Evolutionary conservation across 1,140 invertebrate species (phyloP).

Genomic region (Philotrypesis tridentata): DNA sequence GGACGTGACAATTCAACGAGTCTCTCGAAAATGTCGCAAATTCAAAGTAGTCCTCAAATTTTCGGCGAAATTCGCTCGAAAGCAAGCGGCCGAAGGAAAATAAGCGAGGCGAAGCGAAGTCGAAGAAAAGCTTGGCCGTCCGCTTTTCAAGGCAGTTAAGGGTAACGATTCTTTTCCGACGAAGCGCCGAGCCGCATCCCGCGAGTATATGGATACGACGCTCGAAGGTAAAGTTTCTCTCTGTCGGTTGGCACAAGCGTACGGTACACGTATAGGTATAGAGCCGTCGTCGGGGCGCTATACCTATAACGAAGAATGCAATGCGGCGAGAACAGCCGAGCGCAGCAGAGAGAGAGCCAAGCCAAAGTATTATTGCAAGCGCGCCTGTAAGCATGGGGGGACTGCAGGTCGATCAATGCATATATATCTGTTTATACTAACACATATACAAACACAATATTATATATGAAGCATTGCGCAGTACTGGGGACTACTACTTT

Average conservation of each 20-base stretch:
- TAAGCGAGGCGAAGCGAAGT: not conserved
- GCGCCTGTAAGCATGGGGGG: slow-evolving; percentile 68
- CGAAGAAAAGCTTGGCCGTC: not conserved
- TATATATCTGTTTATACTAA: not conserved
- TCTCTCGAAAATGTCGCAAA: not conserved
- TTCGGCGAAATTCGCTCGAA: too few species aligned
- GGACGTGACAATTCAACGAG: too few species aligned
- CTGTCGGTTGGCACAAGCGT: not conserved
- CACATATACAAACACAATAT: not conserved
- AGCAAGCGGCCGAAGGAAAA: too few species aligned
- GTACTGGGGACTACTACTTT: slow-evolving; percentile 56
- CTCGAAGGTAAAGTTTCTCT: slow-evolving; percentile 20
- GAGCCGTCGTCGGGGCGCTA: too few species aligned
- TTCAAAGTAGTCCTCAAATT: not conserved
- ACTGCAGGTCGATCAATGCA: slow-evolving; percentile 63
- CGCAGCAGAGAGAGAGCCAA: not conserved
- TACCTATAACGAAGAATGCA: not conserved
- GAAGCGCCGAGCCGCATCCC: not conserved
- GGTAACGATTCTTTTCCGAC: slow-evolving; percentile 11
- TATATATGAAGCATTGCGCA: slow-evolving; percentile 63
- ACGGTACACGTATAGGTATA: not conserved
- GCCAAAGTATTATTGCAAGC: slow-evolving; percentile 27
- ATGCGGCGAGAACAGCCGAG: not conserved
- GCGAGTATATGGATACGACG: too few species aligned
- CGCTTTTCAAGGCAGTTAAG: not conserved